A percentile compares a stretch with the other conserved stretches of the same genome.
Evolutionary conservation across 2,113 vertebrate species (phyloP).

Genomic region (Ondatra zibethicus): DNA sequence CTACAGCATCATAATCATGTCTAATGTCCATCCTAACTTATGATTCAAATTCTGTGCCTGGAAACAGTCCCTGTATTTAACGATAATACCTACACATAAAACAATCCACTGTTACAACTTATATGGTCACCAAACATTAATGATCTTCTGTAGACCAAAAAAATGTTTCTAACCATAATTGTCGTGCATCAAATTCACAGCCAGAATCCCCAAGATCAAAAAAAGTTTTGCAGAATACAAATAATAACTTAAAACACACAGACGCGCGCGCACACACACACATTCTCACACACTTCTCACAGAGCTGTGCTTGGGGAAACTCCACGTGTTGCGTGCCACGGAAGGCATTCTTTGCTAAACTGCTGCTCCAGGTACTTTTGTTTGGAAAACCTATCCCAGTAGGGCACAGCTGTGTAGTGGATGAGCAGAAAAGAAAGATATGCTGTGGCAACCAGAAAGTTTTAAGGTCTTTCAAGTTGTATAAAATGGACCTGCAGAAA

Average conservation of each 20-base stretch:
- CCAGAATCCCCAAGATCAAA: slow-evolving; percentile 82
- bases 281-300: slow-evolving; percentile 76
- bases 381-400: slow-evolving; percentile 80
- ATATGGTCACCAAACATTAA: slow-evolving; percentile 82
- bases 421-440: slow-evolving; percentile 83
- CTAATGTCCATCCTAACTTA: slow-evolving; percentile 78
- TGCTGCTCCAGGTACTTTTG: slow-evolving; percentile 80
- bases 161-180: slow-evolving; percentile 82
- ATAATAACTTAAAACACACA: slow-evolving; percentile 83
- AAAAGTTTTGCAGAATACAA: slow-evolving; percentile 79
- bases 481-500: slow-evolving; percentile 83
- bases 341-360: slow-evolving; percentile 79
- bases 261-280: slow-evolving; percentile 52
- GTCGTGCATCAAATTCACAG: slow-evolving; percentile 85
- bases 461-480: slow-evolving; percentile 81
- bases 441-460: slow-evolving; percentile 81
- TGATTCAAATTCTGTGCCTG: slow-evolving; percentile 80
- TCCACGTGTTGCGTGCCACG: slow-evolving; percentile 79
- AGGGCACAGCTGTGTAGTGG: slow-evolving; percentile 83
- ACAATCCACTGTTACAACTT: slow-evolving; percentile 81
- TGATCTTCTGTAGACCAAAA: slow-evolving; percentile 76
- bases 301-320: slow-evolving; percentile 83
- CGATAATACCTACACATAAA: slow-evolving; percentile 83
- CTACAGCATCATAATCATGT: slow-evolving; percentile 72
- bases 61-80: slow-evolving; percentile 83